Percentiles rank a stretch among this genome's conserved stretches.
Evolutionary conservation across 2,888 invertebrate species (phyloP).

Genomic region (Druceiella hillmani): DNA sequence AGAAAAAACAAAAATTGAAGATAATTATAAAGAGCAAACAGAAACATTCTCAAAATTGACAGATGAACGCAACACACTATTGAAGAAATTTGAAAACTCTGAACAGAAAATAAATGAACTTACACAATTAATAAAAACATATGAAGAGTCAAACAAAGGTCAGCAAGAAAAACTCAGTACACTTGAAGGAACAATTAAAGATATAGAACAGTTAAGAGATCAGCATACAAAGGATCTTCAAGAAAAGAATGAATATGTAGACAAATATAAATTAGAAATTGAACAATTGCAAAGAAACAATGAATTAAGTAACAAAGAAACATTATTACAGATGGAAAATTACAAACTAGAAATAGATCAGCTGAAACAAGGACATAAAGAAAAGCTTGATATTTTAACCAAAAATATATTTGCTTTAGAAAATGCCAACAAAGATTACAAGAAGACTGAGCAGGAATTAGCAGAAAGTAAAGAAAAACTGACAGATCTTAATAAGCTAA

Average conservation of each 20-base stretch:
- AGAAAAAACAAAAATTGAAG: conserved; percentile 36
- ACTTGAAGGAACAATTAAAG: no score
- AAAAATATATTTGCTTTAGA: conserved; percentile 34
- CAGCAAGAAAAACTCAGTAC: no score
- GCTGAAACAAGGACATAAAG: conserved; percentile 35
- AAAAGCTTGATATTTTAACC: conserved; percentile 39
- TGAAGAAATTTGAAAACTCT: no score
- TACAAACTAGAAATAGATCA: conserved; percentile 37
- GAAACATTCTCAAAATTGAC: conserved; percentile 33
- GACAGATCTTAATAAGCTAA: conserved; percentile 36
- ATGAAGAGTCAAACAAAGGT: no score
- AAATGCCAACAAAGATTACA: conserved; percentile 29
- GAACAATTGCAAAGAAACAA: no score
- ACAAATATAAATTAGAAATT: no score
- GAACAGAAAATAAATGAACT: no score
- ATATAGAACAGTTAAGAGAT: no score
- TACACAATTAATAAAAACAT: no score
- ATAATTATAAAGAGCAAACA: conserved; percentile 31
- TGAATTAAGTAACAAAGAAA: conserved; percentile 35
- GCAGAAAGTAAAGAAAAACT: conserved; percentile 38
- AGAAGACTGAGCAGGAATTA: conserved; percentile 35
- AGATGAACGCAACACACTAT: conserved; percentile 31
- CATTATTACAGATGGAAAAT: conserved; percentile 32
- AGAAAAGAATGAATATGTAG: no score
- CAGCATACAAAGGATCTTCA: no score